Evolutionary conservation across 2,113 vertebrate genomes (phyloP).

Genomic region (Odocoileus virginianus): DNA sequence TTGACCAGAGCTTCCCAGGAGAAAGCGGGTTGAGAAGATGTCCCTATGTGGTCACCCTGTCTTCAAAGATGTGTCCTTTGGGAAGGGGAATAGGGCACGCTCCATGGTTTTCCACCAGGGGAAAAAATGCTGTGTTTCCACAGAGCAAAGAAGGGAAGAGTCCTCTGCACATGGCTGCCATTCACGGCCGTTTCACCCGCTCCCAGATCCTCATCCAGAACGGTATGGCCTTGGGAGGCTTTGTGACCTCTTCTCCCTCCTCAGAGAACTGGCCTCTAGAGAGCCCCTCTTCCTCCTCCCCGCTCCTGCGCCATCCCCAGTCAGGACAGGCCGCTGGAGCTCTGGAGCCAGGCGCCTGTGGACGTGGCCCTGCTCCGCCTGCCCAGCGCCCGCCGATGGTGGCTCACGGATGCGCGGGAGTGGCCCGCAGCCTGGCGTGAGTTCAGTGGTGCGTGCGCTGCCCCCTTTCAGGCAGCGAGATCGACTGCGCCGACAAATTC

Average conservation of each 20-base stretch:
- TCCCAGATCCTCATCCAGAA: slow-evolving; percentile 98
- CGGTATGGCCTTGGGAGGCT: slow-evolving; percentile 78
- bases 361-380: not conserved
- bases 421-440: not conserved
- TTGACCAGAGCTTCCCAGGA: not conserved
- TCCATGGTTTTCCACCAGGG: not conserved
- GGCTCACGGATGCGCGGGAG: not conserved
- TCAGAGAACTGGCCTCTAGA: not conserved
- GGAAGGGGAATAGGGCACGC: not conserved
- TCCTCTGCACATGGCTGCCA: slow-evolving; percentile 95
- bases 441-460: not conserved
- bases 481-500: slow-evolving; percentile 91
- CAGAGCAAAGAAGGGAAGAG: slow-evolving; percentile 97
- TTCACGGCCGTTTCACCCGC: slow-evolving; percentile 94
- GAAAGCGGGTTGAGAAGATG: not conserved
- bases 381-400: not conserved
- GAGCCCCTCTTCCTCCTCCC: not conserved
- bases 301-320: not conserved
- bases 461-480: slow-evolving; percentile 87
- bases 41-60: not conserved
- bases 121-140: not conserved
- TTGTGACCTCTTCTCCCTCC: not conserved
- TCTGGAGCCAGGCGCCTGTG: not conserved
- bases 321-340: not conserved
- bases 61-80: not conserved